These are phyloP conservation scores for Encarsia formosa DNA, from an alignment of 2,888 invertebrate genomes.

Conservation along the genomic window DNA sequence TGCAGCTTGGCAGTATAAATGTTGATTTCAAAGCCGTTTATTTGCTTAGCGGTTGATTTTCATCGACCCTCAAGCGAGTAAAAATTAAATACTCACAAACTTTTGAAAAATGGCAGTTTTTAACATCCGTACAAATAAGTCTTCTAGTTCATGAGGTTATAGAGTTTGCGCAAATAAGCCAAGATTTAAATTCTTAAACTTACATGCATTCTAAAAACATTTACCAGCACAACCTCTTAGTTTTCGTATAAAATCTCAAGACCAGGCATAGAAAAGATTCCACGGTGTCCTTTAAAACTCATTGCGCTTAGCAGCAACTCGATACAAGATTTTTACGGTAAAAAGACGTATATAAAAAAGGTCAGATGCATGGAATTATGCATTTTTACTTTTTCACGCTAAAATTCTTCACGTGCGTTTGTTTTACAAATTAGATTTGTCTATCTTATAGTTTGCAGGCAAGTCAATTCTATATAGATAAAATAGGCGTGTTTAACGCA, in stretches of 20 bases:
- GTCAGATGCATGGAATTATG: neutral
- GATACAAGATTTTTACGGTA: no score
- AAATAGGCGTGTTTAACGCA: no score
- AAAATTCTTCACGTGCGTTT: constrained; percentile 4
- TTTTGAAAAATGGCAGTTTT: constrained; percentile 24
- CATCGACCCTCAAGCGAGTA: no score
- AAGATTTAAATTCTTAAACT: constrained; percentile 1
- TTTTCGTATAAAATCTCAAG: no score
- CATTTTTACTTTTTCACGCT: neutral
- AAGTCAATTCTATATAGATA: constrained; percentile 7
- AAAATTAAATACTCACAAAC: constrained; percentile 4
- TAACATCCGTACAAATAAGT: constrained; percentile 13
- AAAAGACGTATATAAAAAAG: no score
- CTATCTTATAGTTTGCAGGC: constrained; percentile 11
- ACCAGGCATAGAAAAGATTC: no score
- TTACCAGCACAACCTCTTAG: no score
- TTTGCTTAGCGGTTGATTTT: constrained; percentile 6
- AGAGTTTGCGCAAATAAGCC: neutral
- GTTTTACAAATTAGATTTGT: constrained; percentile 7
- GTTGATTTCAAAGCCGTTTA: constrained; percentile 20
- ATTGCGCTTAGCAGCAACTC: constrained; percentile 20
- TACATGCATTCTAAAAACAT: no score
- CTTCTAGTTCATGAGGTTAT: constrained; percentile 8
- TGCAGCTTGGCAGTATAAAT: constrained; percentile 18
- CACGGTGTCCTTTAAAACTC: no score